These are phyloP conservation scores for Acheta domesticus DNA, from an alignment of 2,888 invertebrate species.

Conservation along the genomic window DNA sequence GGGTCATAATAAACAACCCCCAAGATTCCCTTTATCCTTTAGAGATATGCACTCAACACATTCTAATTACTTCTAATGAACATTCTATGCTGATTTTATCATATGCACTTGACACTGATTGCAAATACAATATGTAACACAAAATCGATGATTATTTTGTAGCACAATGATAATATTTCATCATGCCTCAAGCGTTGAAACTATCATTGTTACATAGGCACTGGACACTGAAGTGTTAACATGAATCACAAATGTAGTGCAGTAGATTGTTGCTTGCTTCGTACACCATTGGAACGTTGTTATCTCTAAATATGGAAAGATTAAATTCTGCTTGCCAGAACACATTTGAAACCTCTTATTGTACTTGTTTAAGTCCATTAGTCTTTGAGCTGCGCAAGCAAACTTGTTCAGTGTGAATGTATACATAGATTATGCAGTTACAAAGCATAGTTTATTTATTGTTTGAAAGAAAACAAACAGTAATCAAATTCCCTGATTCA, in stretches of 20 bases:
- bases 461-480: constrained; percentile 28
- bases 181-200: constrained; percentile 27
- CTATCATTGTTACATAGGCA: constrained; percentile 34
- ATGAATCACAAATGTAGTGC: constrained; percentile 31
- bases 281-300: background rate
- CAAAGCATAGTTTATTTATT: constrained; percentile 21
- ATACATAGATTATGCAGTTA: constrained; percentile 1
- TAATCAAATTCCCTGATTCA: constrained; percentile 31
- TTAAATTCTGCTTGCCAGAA: constrained; percentile 25
- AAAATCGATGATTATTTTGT: constrained; percentile 29
- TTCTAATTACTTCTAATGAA: constrained; percentile 24
- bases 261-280: constrained; percentile 20
- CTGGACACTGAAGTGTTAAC: constrained; percentile 32
- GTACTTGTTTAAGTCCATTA: constrained; percentile 29
- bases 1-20: constrained; percentile 11
- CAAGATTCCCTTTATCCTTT: background rate
- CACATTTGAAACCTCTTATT: constrained; percentile 30
- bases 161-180: constrained; percentile 24
- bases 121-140: constrained; percentile 29
- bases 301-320: background rate
- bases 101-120: constrained; percentile 30
- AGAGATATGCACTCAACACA: constrained; percentile 24
- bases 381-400: constrained; percentile 33
- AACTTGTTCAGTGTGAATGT: constrained; percentile 26
- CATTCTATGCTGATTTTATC: constrained; percentile 24